These are phyloP conservation scores for Lasioglossum zephyrum DNA, from an alignment of 2,888 invertebrate species.

Conservation along the genomic window DNA sequence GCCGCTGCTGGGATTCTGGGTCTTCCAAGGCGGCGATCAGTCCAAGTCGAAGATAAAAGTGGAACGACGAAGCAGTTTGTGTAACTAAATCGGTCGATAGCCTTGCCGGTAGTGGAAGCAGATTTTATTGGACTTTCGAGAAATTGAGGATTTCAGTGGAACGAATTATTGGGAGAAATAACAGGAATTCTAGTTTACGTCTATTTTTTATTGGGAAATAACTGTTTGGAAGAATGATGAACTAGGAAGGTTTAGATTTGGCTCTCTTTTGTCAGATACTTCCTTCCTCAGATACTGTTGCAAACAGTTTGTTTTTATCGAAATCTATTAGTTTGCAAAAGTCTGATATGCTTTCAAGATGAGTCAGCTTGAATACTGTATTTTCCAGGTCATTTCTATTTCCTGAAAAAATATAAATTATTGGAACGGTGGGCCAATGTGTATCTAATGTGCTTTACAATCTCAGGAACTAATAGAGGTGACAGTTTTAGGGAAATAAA, in stretches of 20 bases:
- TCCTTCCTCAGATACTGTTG: no score
- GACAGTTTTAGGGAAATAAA: background rate
- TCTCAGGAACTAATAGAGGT: background rate
- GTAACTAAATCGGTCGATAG: background rate
- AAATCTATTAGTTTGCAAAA: no score
- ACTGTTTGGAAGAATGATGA: background rate
- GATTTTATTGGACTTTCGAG: background rate
- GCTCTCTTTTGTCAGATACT: no score
- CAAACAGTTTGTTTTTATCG: no score
- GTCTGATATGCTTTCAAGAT: no score
- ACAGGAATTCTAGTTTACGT: background rate
- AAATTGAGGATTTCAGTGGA: background rate
- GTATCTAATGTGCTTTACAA: background rate
- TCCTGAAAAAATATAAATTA: background rate
- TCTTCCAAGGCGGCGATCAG: background rate
- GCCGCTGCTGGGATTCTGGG: background rate
- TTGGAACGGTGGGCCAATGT: background rate
- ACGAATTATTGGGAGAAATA: background rate
- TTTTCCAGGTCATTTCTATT: background rate
- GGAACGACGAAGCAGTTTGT: background rate
- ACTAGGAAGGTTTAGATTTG: background rate
- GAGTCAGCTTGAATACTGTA: background rate
- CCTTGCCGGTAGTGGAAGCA: background rate
- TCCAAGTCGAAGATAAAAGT: slow-evolving; percentile 6
- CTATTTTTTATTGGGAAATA: background rate